These are phyloP conservation scores for Petrocephalus schoutedeni DNA, from an alignment of 2,797 vertebrate genomes.

Conservation along the genomic window DNA sequence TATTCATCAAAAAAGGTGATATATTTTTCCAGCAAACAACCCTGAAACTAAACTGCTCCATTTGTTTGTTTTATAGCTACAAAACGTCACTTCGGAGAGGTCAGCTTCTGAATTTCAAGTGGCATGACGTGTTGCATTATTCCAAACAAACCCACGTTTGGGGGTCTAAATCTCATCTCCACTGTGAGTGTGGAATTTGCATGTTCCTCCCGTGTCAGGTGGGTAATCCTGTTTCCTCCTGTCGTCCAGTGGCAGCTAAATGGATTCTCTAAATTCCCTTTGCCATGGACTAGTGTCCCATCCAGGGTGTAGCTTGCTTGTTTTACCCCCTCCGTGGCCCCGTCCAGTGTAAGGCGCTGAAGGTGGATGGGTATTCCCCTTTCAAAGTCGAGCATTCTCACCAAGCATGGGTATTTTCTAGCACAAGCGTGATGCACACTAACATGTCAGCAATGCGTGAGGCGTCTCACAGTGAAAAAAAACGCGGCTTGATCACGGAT, in stretches of 20 bases:
- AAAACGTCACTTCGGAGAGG: background rate
- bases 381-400: background rate
- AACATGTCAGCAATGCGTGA: background rate
- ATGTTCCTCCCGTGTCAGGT: background rate
- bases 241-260: background rate
- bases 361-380: background rate
- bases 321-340: background rate
- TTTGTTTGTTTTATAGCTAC: background rate
- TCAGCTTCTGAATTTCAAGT: background rate
- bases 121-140: background rate
- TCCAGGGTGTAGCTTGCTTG: background rate
- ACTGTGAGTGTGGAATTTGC: background rate
- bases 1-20: background rate
- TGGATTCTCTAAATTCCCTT: background rate
- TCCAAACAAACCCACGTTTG: background rate
- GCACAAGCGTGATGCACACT: background rate
- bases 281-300: no score
- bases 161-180: background rate
- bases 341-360: background rate
- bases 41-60: background rate
- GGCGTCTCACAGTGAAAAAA: background rate
- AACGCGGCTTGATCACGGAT: background rate
- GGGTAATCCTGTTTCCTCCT: background rate
- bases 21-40: background rate
- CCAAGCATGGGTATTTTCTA: background rate